Base-by-base conservation (phyloP, 1,140 invertebrate species). In the Apolygus lucorum region DNA sequence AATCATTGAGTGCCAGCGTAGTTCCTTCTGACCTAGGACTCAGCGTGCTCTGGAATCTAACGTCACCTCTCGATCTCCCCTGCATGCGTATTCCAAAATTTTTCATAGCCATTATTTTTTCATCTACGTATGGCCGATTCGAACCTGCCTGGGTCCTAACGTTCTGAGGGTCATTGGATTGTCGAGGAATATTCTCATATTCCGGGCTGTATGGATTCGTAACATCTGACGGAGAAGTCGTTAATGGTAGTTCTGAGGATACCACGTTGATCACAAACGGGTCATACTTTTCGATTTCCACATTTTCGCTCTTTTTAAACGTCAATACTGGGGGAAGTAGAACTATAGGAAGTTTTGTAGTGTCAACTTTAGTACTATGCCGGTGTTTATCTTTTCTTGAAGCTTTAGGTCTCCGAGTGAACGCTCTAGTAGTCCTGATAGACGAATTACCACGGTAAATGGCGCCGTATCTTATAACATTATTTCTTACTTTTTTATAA, bases 331-430 rank as follows among this genome's bases (percentile, higher is more conserved):
- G 69, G 14, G 69, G 69, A 14, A 70, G 28, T 4, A 70, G 42
- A 8, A 70, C 34, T n/a, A 67, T 24, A 26, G 69, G 42, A 1
- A 65, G 64, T 26, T 62, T 67, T 1, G 27, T 8, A 22, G 1
- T 28, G 2, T 67, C 24, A 2, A 70, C 69, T 49, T 54, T 54
- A 11, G 69, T 70, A 28, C 69, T 70, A 25, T 70, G 69, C 22
- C 69, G 11, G 22, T 59, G 54, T 59, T 17, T 17, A 22, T 59
- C 22, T 59, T 22, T 59, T 14, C 54, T 8, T 4, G 54, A 59
- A 13, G 22, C 11, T 24, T 24, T 13, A 8, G 54, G 54, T 13
- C 54, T 13, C 4, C 22, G 8, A 22, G 54, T 17, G 22, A 59
- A 59, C 22, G 34, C 34, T 42, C 34, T 4, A 42, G 34, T 17